Base-by-base conservation (phyloP, 2,113 vertebrate genomes). In the Opisthocomus hoazin region DNA sequence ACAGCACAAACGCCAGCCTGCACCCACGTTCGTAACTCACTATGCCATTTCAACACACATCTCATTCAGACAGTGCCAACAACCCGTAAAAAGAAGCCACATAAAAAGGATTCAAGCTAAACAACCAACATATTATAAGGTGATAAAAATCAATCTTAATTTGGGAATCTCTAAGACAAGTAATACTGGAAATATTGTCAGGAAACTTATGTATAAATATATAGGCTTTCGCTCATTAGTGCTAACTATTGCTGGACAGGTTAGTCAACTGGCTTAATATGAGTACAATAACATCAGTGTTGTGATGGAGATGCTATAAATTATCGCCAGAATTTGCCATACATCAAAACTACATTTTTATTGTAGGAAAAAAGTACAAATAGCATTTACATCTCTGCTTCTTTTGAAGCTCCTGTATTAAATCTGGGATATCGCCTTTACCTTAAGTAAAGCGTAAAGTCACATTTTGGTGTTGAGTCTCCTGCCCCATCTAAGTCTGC, bases 381-480 rank as follows among this genome's bases (percentile, higher is more conserved):
- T 6, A 12, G 2, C 6, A 9, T 19, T 6, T 4, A 2, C 3
- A 24, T 15, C 24, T 39, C n/a, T 71, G 61, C 46, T 45, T 24
- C 15, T 9, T 75, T 29, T 21, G 29, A 15, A 41, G 8, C 4
- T 19, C 16, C 41, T 63, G 12, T 7, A 2, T 23, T 43, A 61
- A 37, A 32, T 43, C 32, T 12, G 19, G 13, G 15, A 3, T 6
- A 11, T 5, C 30, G 6, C 2, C 63, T 87, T 15, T n/a, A 10
- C 10, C 32, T 22, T 6, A 26, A 13, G 43, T 19, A 17, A 71
- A 36, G 15, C 15, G 6, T 3, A 34, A 30, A 0, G 4, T 39
- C 74, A n/a, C 0, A 0, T 27, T 56, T 12, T 8, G 24, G 32
- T 34, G 12, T 5, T 10, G 36, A n/a, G 34, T 8, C 30, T 56